These are phyloP conservation scores for Vesta saturnalis DNA, from an alignment of 2,888 invertebrate genomes.

Conservation along the genomic window DNA sequence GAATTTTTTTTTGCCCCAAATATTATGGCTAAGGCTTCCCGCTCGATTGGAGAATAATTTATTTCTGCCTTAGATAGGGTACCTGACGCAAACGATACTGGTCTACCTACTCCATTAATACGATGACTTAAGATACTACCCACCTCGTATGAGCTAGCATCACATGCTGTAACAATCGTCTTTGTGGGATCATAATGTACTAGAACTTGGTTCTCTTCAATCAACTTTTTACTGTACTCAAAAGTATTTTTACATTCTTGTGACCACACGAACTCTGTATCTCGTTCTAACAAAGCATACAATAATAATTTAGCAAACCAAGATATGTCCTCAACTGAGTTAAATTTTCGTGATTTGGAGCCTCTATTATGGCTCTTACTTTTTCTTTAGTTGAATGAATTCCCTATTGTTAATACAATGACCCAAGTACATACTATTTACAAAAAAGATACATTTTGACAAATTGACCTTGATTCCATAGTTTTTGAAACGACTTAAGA, in stretches of 20 bases:
- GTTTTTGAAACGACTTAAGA: neutral
- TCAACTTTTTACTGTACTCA: neutral
- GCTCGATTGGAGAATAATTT: no score
- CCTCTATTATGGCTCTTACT: neutral
- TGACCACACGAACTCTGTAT: neutral
- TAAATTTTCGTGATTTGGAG: neutral
- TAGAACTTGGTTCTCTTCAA: neutral
- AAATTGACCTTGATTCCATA: neutral
- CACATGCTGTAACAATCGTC: neutral
- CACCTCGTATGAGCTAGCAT: neutral
- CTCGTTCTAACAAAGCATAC: neutral
- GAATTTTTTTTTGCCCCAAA: no score
- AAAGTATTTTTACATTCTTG: no score
- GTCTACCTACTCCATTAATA: no score
- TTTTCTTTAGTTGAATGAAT: neutral
- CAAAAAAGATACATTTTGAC: neutral
- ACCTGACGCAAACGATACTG: no score
- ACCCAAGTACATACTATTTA: neutral
- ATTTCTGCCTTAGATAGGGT: no score
- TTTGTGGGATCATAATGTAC: neutral
- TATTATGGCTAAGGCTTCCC: no score
- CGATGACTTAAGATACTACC: no score
- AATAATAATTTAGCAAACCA: slow-evolving; percentile 8
- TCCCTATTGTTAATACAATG: neutral
- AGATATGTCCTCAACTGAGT: neutral